These are phyloP conservation scores for Hedychridium roseum DNA, from an alignment of 2,888 invertebrate species.

Conservation along the genomic window DNA sequence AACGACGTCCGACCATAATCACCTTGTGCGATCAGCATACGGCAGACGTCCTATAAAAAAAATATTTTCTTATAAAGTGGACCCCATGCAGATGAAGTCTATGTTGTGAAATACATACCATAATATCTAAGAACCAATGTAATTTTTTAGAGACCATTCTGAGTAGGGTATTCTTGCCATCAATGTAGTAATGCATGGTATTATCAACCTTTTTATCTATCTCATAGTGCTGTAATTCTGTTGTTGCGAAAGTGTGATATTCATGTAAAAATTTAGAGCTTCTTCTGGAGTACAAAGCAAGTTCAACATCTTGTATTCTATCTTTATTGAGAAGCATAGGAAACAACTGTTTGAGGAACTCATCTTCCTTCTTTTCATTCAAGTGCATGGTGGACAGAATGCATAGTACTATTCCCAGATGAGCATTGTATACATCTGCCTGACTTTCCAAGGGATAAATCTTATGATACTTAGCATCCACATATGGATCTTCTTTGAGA, in stretches of 20 bases:
- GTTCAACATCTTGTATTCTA: conserved; percentile 41
- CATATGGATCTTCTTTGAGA: background rate
- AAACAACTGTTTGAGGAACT: conserved; percentile 44
- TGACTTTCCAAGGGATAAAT: background rate
- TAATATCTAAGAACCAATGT: conserved; percentile 55
- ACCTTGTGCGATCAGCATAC: conserved; percentile 37
- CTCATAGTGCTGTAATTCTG: no score
- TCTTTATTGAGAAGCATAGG: conserved; percentile 39
- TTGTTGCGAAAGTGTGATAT: conserved; percentile 48
- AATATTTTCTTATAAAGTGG: background rate
- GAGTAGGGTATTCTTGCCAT: conserved; percentile 45
- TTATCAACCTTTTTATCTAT: conserved; percentile 24
- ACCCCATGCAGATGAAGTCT: background rate
- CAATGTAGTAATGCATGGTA: conserved; percentile 26
- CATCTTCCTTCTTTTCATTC: conserved; percentile 38
- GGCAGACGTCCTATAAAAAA: conserved; percentile 49
- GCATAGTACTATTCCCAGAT: conserved; percentile 38
- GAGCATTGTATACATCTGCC: conserved; percentile 5
- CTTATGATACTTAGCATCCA: background rate
- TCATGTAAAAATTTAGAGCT: conserved; percentile 42
- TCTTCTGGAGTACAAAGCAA: conserved; percentile 49
- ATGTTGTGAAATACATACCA: conserved; percentile 40
- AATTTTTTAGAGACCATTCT: conserved; percentile 39
- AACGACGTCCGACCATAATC: conserved; percentile 37
- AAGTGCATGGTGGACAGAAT: conserved; percentile 52